phyloP scores from a whole-genome alignment of 1,140 invertebrate genomes.

The Drosophila oshimai region DNA sequence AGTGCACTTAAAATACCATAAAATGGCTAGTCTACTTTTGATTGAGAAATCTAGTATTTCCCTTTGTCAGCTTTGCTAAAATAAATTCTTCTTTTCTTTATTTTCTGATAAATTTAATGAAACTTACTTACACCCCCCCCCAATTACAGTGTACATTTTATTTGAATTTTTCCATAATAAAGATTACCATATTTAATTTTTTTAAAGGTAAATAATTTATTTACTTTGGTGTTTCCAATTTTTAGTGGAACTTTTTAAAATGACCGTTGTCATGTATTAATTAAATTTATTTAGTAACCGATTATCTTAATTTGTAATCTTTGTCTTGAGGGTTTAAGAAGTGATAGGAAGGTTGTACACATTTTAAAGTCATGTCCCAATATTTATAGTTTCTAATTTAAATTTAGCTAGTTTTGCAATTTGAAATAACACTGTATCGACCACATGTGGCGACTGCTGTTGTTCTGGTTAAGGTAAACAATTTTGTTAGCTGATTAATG shows the following conservation, averaged over 20 bases:
- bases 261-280: not conserved
- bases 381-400: not conserved
- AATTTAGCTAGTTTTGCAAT: not conserved
- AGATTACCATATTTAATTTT: too few relatives aligned
- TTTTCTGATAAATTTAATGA: not conserved
- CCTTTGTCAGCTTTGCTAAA: not conserved
- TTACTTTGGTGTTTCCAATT: not conserved
- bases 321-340: too few relatives aligned
- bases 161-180: conserved; percentile 1
- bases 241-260: not conserved
- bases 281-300: too few relatives aligned
- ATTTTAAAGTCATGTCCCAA: too few relatives aligned
- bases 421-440: not conserved
- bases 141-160: not conserved
- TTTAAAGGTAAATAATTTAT: too few relatives aligned
- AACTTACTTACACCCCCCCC: too few relatives aligned
- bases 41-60: not conserved
- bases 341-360: too few relatives aligned
- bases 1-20: not conserved
- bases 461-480: conserved; percentile 3
- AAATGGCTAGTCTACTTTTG: not conserved
- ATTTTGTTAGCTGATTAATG: conserved; percentile 25
- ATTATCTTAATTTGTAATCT: too few relatives aligned
- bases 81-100: not conserved
- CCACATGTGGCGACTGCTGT: conserved; percentile 5